Percentiles rank a stretch among this genome's conserved stretches.
These are phyloP conservation scores for Drosophila gaucha DNA, from an alignment of 2,888 invertebrate species.

Conservation along the genomic window DNA sequence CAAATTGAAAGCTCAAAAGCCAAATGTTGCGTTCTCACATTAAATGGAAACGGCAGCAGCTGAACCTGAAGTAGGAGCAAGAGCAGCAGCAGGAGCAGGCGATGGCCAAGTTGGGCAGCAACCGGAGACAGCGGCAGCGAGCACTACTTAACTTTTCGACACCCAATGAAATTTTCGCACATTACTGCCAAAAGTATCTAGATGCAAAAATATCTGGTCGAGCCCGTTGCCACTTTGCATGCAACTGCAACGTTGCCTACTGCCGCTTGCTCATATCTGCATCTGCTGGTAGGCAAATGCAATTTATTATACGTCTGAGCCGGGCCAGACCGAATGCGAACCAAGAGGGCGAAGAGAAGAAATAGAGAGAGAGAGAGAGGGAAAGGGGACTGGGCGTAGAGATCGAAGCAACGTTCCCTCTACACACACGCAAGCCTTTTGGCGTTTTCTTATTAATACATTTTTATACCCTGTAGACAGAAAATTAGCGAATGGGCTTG, in stretches of 20 bases:
- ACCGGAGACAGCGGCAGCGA: constrained; percentile 62
- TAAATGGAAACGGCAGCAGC: constrained; percentile 66
- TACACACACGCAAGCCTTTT: constrained; percentile 75
- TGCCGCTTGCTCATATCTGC: constrained; percentile 44
- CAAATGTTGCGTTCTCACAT: constrained; percentile 80
- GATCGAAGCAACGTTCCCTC: constrained; percentile 31
- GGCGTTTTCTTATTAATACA: constrained; percentile 82
- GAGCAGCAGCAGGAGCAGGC: constrained; percentile 3
- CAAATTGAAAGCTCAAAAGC: constrained; percentile 80
- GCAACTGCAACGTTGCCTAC: constrained; percentile 48
- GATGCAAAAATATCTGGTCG: constrained; percentile 75
- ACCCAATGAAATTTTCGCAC: constrained; percentile 83
- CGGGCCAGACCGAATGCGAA: constrained; percentile 44
- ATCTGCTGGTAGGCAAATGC: constrained; percentile 71
- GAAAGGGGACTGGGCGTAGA: constrained; percentile 6
- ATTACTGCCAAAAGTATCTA: constrained; percentile 84
- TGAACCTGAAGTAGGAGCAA: neutral
- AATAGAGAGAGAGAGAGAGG: neutral
- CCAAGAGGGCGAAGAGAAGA: neutral
- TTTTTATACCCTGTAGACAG: constrained; percentile 64
- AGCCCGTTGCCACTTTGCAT: constrained; percentile 59
- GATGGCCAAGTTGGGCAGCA: constrained; percentile 20
- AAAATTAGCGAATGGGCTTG: no score
- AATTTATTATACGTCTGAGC: constrained; percentile 81
- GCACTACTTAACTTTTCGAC: constrained; percentile 82